Base-by-base conservation (phyloP, 2,888 invertebrate genomes). In the Odiellus spinosus region DNA sequence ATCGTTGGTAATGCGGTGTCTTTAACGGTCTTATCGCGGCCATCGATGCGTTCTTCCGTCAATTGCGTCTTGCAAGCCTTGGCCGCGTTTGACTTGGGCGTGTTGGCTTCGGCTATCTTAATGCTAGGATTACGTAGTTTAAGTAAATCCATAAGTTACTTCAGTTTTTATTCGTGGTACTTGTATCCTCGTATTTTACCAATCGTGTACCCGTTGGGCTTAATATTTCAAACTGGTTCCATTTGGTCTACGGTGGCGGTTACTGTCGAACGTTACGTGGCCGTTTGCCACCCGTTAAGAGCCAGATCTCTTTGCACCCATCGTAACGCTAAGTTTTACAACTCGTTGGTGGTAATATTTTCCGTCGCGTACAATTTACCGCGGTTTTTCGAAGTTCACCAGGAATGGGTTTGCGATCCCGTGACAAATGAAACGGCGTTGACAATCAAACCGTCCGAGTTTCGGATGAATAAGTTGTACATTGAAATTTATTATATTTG, bases 241-340 rank as follows among this genome's bases (percentile, higher is more conserved):
- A 87, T 90, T 47, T 95, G 93, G 71, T 74, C 95, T 61, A 76
- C 76, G 1, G 67, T 75, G 42, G 71, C 72, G 4, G 74, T 75
- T 51, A 75, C 75, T 2, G 71, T 90, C 59, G 93, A 93, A 66
- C 76, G 95, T 46, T 96, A 90, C 71, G 87, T 93, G 52, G 91
- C 91, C 3, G 70, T 71, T 2, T 69, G 69, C 46, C 67, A 68
- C 63, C 93, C 93, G 1, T 71, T 95, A 44, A 76, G 78, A 53
- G 90, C 91, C 2, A 74, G 86, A 45, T 83, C 85, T 2, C 74
- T 91, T 57, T 93, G 93, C 69, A 93, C 93, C 2, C 85, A 87
- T 60, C 78, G 82, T 42, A 74, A 80, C 53, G 93, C 82, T 46
- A 76, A 85, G 54, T 74, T 83, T 60, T 90, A 88, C 64, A 86